Conservation (phyloP, 2,888 invertebrate genomes). For the Parascotia fuliginaria region DNA sequence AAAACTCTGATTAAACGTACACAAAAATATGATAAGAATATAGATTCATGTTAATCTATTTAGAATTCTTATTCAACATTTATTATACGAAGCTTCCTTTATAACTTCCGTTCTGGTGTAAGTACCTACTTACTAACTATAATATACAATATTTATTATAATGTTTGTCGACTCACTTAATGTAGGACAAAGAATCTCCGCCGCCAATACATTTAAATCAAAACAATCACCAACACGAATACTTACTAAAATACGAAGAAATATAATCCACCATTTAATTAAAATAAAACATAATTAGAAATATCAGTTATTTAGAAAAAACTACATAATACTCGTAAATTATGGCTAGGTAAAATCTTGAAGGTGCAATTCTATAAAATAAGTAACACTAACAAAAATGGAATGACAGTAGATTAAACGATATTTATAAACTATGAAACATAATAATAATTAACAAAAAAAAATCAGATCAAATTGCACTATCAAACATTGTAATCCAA, state of each 20-base stretch:
- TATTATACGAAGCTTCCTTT: not conserved
- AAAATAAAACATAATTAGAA: conserved; percentile 22
- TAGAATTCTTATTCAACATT: not conserved
- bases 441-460: conserved; percentile 65
- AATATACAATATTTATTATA: not conserved
- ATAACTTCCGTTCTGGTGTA: conserved; percentile 4
- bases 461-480: conserved; percentile 76
- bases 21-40: conserved; percentile 26
- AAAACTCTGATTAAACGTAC: conserved; percentile 30
- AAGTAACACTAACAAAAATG: conserved; percentile 54
- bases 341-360: conserved; percentile 45
- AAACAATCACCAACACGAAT: conserved; percentile 10
- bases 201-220: conserved; percentile 28
- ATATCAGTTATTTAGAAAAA: conserved; percentile 40
- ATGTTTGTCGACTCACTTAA: not conserved
- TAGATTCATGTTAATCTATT: not conserved
- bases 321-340: conserved; percentile 44
- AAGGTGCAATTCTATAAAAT: conserved; percentile 40
- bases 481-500: conserved; percentile 49
- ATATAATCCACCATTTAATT: conserved; percentile 1
- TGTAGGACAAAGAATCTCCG: conserved; percentile 19
- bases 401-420: conserved; percentile 68
- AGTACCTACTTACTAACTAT: not conserved
- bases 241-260: conserved; percentile 1
- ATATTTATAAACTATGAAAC: conserved; percentile 67